Conservation (phyloP, 2,113 vertebrate species). For the Aegotheles bennettii region DNA sequence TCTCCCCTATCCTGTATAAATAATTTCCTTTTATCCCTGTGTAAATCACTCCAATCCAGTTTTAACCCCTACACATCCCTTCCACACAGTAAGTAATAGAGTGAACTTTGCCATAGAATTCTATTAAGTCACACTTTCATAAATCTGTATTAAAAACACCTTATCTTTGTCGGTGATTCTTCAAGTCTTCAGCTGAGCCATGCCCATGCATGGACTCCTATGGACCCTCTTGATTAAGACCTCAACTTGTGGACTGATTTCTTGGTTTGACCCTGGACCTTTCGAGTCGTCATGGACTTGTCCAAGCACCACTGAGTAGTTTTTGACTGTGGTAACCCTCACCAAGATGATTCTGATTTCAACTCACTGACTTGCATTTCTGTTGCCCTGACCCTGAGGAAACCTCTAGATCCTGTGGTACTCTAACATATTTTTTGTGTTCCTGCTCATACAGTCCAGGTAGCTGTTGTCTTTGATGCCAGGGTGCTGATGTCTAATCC, state of each 20-base stretch:
- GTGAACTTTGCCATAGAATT: no score
- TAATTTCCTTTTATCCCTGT: no score
- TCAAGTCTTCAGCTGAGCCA: not conserved
- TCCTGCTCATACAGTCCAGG: not conserved
- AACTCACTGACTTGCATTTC: not conserved
- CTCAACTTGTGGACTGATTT: not conserved
- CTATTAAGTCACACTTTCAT: no score
- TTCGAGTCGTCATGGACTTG: not conserved
- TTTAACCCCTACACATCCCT: no score
- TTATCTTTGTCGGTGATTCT: no score
- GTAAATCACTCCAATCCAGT: no score
- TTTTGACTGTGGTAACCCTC: not conserved
- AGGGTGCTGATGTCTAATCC: not conserved
- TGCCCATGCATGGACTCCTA: not conserved
- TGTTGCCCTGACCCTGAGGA: not conserved
- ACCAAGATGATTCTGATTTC: not conserved
- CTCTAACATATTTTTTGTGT: not conserved
- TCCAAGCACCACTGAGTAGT: not conserved
- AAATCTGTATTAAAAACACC: no score
- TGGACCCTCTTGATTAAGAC: not conserved
- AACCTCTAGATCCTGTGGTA: not conserved
- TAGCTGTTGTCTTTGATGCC: not conserved
- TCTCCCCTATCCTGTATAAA: no score
- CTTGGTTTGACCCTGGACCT: not conserved
- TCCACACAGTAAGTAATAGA: no score